Evolutionary conservation across 64 coral and sea anemone species (phyloP), one percentile per base, ranked within the genome.

Genomic region (Actinia equina): DNA sequence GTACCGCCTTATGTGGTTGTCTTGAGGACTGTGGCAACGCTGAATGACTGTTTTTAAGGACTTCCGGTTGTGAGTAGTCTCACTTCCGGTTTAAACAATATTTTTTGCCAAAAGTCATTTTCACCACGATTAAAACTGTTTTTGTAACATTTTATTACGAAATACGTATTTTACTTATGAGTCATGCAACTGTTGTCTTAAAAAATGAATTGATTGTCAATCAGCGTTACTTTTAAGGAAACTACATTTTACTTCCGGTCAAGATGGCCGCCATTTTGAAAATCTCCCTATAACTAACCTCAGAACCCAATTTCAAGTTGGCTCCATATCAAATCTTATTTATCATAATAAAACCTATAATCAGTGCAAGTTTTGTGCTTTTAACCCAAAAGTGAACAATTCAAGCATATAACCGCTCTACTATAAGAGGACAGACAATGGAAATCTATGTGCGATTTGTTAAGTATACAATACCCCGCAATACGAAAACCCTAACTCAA

Each of bases 1-100:
- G 67, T 46, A 85, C 89, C 64, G 63, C 82, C 6, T 51, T 86
- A 44, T 91, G 89, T 74, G 57, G 54, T 63, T 91, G 83, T 58
- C 23, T 26, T 57, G 71, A 77, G 51, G 45, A 88, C 52, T 87
- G 62, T 88, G 82, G 49, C 44, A 84, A 84, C 22, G 64, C 20
- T 70, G 64, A 70, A 70, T 70, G 64, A 70, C 64, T 70, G 20
- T 25, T 70, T 70, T 70, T 1, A 70, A 70, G n/a, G 64, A 70
- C 64, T 70, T 70, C 64, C 64, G 64, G 64, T 70, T 70, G 77
- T 45, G 44, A 79, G 17, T 45, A 79, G 41, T 43, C 44, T 79
- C 77, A 79, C 77, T 79, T 79, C 77, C 77, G 77, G 41, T 79
- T 79, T 79, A 54, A 54, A 63, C 60, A 63, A 63, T 18, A 63